These are phyloP conservation scores for Aspiorhynchus laticeps DNA, from an alignment of 2,113 vertebrate species.

Conservation along the genomic window DNA sequence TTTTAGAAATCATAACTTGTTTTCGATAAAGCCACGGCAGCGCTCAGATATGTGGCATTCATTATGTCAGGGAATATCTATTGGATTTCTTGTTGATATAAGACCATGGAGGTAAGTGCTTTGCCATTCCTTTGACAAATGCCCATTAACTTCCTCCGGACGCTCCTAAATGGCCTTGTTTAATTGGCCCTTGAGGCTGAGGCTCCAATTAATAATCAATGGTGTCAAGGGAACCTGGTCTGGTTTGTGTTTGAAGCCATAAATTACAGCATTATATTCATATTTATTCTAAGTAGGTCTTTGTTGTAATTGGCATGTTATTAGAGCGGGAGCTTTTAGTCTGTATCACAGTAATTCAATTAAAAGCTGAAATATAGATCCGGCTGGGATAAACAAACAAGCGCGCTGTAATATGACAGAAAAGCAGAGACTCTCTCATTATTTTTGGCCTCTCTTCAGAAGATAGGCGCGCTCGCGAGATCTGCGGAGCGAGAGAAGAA, in stretches of 20 bases:
- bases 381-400: slow-evolving; percentile 93
- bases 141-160: slow-evolving; percentile 84
- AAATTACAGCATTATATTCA: slow-evolving; percentile 95
- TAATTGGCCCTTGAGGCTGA: slow-evolving; percentile 86
- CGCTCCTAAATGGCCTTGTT: slow-evolving; percentile 87
- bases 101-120: slow-evolving; percentile 65
- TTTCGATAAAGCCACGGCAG: slow-evolving; percentile 65
- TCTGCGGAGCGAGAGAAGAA: slow-evolving; percentile 70
- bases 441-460: slow-evolving; percentile 84
- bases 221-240: slow-evolving; percentile 85
- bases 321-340: slow-evolving; percentile 96
- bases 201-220: slow-evolving; percentile 93
- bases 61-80: slow-evolving; percentile 76
- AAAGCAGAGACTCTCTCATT: slow-evolving; percentile 81
- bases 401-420: slow-evolving; percentile 89
- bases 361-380: slow-evolving; percentile 95
- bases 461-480: slow-evolving; percentile 61
- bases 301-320: slow-evolving; percentile 98
- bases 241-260: slow-evolving; percentile 88
- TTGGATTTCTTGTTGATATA: slow-evolving; percentile 75
- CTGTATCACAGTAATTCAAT: slow-evolving; percentile 95
- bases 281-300: slow-evolving; percentile 95
- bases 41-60: slow-evolving; percentile 69
- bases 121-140: slow-evolving; percentile 81
- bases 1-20: slow-evolving; percentile 70